A percentile compares a stretch with the other conserved stretches of the same genome.
Conservation (phyloP, 2,888 invertebrate genomes). For the Papilio demoleus region DNA sequence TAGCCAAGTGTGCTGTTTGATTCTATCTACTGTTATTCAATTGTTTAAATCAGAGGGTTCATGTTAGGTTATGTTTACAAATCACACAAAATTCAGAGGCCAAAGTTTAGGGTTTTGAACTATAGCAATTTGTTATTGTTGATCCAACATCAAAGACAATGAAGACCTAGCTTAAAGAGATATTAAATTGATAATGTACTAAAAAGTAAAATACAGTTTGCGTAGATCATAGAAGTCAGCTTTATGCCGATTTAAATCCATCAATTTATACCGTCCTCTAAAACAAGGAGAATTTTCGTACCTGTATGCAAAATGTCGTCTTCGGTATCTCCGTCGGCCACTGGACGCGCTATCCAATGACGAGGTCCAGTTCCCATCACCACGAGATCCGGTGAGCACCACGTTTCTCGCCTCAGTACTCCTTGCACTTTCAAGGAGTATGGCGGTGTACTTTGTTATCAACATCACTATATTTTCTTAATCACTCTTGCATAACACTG, state of each 20-base stretch:
- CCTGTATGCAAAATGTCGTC: constrained; percentile 72
- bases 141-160: no score
- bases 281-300: no score
- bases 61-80: not conserved
- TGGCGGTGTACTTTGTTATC: constrained; percentile 88
- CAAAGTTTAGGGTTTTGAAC: no score
- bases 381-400: constrained; percentile 56
- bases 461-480: constrained; percentile 77
- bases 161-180: no score
- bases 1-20: not conserved
- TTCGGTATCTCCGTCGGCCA: constrained; percentile 58
- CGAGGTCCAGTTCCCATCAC: constrained; percentile 61
- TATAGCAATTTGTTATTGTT: no score
- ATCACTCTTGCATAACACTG: constrained; percentile 23
- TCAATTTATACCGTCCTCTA: no score
- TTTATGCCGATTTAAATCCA: no score
- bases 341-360: constrained; percentile 65
- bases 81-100: not conserved
- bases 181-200: no score
- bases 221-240: no score
- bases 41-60: not conserved
- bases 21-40: constrained; percentile 9
- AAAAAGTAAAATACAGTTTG: no score
- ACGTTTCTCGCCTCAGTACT: constrained; percentile 72
- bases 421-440: constrained; percentile 86